Base-by-base conservation (phyloP, 2,113 vertebrate genomes). In the Pavo muticus region DNA sequence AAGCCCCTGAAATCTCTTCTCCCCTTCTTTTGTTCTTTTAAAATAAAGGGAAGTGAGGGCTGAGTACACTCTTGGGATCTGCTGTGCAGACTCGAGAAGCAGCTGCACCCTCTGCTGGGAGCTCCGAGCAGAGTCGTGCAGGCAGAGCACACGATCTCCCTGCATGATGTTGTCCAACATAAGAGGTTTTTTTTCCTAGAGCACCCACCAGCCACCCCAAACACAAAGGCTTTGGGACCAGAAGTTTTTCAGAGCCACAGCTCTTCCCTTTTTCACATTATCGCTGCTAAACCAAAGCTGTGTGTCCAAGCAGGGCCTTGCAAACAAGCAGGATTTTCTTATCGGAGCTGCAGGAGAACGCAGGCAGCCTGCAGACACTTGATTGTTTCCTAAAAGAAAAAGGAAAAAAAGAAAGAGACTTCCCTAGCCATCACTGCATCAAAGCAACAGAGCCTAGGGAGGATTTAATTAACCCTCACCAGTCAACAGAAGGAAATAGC, bases 41-140 rank as follows among this genome's bases (percentile, higher is more conserved):
- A 20, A 74, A 48, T 32, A 29, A 54, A 14, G 0, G n/a, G 0
- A 39, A 61, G n/a, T 1, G 12, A 86, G 40, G 2, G 32, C 14
- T 13, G 21, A 40, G 45, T 7, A 8, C 14, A 25, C n/a, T 39
- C 32, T 12, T 2, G 5, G 17, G 18, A 10, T 5, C 24, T 30
- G 18, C 20, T 9, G 47, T 12, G 52, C 47, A 57, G 56, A 64
- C 52, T 30, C 0, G 5, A 87, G 50, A 85, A 88, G 47, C 83
- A 35, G 44, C 54, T 88, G 90, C 95, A 82, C 96, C 96, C 92
- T 93, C 96, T 97, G 96, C 94, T 21, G 95, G 94, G 44, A 16
- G 75, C 60, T 24, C 32, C 1, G 10, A 16, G 18, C 35, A 10
- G n/a, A 85, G 21, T 6, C 25, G 21, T 23, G 3, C 0, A 45